Evolutionary conservation across 2,888 invertebrate genomes (phyloP), one percentile per base, ranked within the genome.

Genomic region (Alloscopus bannaensis): DNA sequence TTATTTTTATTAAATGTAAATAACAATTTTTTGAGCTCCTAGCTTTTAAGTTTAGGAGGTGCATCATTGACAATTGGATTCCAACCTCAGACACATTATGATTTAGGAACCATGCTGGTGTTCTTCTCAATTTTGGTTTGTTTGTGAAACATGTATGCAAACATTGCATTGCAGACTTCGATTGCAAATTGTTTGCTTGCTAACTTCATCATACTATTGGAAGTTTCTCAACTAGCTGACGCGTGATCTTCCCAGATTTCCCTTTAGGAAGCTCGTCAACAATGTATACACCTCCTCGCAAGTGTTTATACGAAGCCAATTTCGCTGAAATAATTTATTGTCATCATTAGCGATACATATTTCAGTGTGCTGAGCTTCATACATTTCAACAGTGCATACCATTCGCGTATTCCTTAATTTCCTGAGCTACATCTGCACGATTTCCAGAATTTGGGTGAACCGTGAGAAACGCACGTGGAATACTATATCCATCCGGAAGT

Each of bases 381-480:
- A n/a, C n/a, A n/a, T n/a, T 62, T n/a, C n/a, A n/a, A n/a, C n/a
- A n/a, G n/a, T n/a, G n/a, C n/a, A n/a, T 80, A 83, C 83, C 60
- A 68, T 84, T 80, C 11, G 84, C 81, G 60, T 73, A 84, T 31
- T 64, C 26, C 57, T 59, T 45, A n/a, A 84, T 83, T 64, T 84
- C 82, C 24, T 75, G 57, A 0, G 68, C 65, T 16, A 64, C 24
- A 13, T 31, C 57, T 16, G 62, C 20, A 16, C 52, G 52, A 22
- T 29, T 20, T 2, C 24, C 42, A 8, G 42, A 70, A 28, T 47
- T 36, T 1, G 26, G 18, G 26, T 75, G 45, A 2, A 81, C 20
- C 0, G 79, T 78, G 1, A 82, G 68, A 55, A 84, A 81, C 0
- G 83, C 85, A 26, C 85, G 31, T 31, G 85, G 85, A 50, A 85